Conservation (phyloP, 2,797 vertebrate genomes). For the Danio aesculapii region DNA sequence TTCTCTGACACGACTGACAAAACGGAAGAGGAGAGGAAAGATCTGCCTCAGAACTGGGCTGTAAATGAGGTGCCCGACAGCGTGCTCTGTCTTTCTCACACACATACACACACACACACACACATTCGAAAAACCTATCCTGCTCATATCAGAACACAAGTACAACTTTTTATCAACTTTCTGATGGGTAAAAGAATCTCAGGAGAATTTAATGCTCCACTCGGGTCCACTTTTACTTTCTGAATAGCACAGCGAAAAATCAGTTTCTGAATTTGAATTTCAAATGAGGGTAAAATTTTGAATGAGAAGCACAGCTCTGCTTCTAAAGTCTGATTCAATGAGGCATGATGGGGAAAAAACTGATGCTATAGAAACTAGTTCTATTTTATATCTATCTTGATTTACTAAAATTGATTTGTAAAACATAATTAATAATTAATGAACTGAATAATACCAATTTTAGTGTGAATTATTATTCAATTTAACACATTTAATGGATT, state of each 20-base stretch:
- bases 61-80: slow-evolving; percentile 53
- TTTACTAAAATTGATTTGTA: no score
- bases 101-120: slow-evolving; percentile 14
- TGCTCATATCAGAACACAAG: slow-evolving; percentile 26
- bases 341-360: neutral
- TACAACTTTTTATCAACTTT: slow-evolving; percentile 44
- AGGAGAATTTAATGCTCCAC: slow-evolving; percentile 25
- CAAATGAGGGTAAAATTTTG: slow-evolving; percentile 8
- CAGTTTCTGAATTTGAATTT: slow-evolving; percentile 10
- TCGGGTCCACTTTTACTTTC: slow-evolving; percentile 27
- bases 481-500: no score
- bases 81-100: neutral
- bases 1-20: slow-evolving; percentile 57
- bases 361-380: no score
- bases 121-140: slow-evolving; percentile 12
- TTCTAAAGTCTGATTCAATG: slow-evolving; percentile 1
- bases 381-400: no score
- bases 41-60: slow-evolving; percentile 49
- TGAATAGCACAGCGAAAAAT: slow-evolving; percentile 27
- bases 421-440: no score
- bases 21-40: slow-evolving; percentile 46
- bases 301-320: neutral
- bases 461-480: no score
- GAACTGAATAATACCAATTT: no score
- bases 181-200: slow-evolving; percentile 24